Evolutionary conservation across 2,888 invertebrate genomes (phyloP), one percentile per base, ranked within the genome.

Genomic region (Pseudococcus longispinus): DNA sequence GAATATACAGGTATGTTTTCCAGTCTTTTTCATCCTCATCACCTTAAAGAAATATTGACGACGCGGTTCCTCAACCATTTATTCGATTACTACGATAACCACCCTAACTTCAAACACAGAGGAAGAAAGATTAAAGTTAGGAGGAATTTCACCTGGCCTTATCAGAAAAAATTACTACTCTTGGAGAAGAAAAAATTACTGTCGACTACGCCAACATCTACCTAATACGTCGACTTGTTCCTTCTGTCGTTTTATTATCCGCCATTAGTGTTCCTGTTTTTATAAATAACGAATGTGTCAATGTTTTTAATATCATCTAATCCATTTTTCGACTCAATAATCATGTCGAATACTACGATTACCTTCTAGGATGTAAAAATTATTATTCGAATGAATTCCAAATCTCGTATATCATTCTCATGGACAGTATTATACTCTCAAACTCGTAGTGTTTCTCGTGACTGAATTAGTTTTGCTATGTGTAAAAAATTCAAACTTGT

Each of bases 121-220:
- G 70, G 70, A 15, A 70, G 70, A 20, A 70, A 70, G 32, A 29
- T 70, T 29, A 70, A 26, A 26, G 15, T 1, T 18, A 70, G 70
- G 70, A 70, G 15, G 70, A 70, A 70, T 70, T 70, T 70, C 18
- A 70, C 70, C 15, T 70, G 70, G 70, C 70, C 70, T 13, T 70
- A 70, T 29, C 26, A 70, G 29, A 70, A 70, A 29, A 70, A 70
- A 29, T 70, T 70, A 29, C 29, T 15, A 18, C 70, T 26, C 2
- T 32, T 70, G 70, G 70, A 70, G 29, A 70, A 70, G 18, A 26
- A 29, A 15, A 70, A 70, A 70, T 70, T 18, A 29, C 6, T 15
- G 15, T 15, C 29, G 13, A 70, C 70, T 18, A 70, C 26, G 15
- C 70, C 29, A 29, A 32, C 4, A 18, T 60, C 60, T 3, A 11